A percentile compares a stretch with the other conserved stretches of the same genome.
Conservation (phyloP, 1,140 invertebrate genomes). For the Diabrotica undecimpunctata region DNA sequence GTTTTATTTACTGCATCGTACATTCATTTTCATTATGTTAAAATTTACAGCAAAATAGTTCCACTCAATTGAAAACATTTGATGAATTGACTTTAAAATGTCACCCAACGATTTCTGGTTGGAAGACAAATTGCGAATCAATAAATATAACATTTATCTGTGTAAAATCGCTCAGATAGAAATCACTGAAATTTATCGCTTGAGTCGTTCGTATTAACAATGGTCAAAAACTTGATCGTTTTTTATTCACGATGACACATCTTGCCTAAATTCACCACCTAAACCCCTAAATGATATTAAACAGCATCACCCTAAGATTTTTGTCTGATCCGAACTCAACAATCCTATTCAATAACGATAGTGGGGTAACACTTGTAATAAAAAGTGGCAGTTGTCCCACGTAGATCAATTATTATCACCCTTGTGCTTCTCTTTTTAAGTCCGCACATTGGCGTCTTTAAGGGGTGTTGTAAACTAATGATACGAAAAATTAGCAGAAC, state of each 20-base stretch:
- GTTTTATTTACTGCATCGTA: background rate
- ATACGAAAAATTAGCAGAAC: no score
- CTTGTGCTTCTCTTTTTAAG: slow-evolving; percentile 27
- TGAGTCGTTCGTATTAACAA: slow-evolving; percentile 18
- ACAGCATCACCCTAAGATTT: slow-evolving; percentile 38
- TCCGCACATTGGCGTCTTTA: background rate
- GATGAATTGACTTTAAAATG: background rate
- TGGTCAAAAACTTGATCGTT: slow-evolving; percentile 30
- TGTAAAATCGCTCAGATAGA: slow-evolving; percentile 12
- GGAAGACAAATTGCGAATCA: background rate
- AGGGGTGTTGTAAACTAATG: background rate
- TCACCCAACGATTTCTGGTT: slow-evolving; percentile 3
- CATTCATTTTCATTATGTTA: slow-evolving; percentile 3
- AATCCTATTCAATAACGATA: slow-evolving; percentile 37
- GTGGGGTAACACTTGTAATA: slow-evolving; percentile 42
- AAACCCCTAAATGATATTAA: slow-evolving; percentile 42
- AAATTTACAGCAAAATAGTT: background rate
- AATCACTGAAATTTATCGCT: slow-evolving; percentile 17
- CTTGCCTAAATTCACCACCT: slow-evolving; percentile 38
- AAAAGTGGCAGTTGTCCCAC: slow-evolving; percentile 41
- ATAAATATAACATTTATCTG: slow-evolving; percentile 17
- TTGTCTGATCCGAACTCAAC: slow-evolving; percentile 22
- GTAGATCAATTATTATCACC: slow-evolving; percentile 33
- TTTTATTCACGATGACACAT: slow-evolving; percentile 38
- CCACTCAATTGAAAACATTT: background rate